Conservation (phyloP, 2,888 invertebrate species). For the Lithophane semibrunnea region DNA sequence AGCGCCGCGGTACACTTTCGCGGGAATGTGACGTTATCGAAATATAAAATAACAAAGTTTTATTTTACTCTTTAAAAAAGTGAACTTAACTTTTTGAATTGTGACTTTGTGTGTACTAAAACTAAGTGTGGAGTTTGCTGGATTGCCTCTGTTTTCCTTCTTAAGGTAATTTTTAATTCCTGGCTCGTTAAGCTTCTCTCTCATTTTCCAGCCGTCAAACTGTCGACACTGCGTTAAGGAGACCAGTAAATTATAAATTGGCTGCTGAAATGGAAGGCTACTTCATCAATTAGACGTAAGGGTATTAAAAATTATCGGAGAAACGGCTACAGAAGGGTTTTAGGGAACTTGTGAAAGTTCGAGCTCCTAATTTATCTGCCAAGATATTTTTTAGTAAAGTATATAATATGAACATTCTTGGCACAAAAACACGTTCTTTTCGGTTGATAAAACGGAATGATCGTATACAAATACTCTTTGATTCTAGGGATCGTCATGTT, state of each 20-base stretch:
- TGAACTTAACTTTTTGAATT: slow-evolving; percentile 56
- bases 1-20: slow-evolving; percentile 59
- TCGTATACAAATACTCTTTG: slow-evolving; percentile 6
- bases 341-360: slow-evolving; percentile 1
- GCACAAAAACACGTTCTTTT: neutral
- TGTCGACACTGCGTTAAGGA: slow-evolving; percentile 52
- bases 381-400: neutral
- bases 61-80: slow-evolving; percentile 12
- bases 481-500: neutral
- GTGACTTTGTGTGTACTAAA: slow-evolving; percentile 50
- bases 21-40: slow-evolving; percentile 54
- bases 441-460: slow-evolving; percentile 7
- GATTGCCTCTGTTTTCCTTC: slow-evolving; percentile 65
- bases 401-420: neutral
- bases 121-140: slow-evolving; percentile 53
- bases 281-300: slow-evolving; percentile 31
- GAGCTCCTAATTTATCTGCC: neutral
- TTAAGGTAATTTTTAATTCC: slow-evolving; percentile 65
- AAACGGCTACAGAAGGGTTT: neutral
- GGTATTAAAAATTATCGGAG: slow-evolving; percentile 7
- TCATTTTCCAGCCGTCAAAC: slow-evolving; percentile 40
- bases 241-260: slow-evolving; percentile 50
- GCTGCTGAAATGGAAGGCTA: neutral
- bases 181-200: slow-evolving; percentile 44
- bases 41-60: slow-evolving; percentile 52